Base-by-base conservation (phyloP, 2,888 invertebrate species). In the Andrena haemorrhoa region DNA sequence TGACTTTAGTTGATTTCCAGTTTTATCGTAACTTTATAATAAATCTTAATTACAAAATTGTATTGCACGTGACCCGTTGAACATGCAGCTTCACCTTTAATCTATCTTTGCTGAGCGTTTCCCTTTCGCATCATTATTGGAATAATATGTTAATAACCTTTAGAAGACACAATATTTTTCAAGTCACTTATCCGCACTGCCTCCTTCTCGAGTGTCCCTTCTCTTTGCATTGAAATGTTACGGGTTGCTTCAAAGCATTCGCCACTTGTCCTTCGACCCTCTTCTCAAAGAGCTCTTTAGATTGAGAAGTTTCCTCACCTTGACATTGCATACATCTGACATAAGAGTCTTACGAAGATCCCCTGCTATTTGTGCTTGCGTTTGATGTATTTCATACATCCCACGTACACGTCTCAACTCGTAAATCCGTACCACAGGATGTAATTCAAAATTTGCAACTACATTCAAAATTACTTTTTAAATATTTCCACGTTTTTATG, bases 281-380 rank as follows among this genome's bases (percentile, higher is more conserved):
- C 82, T 68, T 82, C 69, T 63, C 77, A 76, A 82, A 78, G 82
- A 66, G 77, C 84, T 73, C 84, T 85, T 78, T 65, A 64, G 72
- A 72, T 81, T 77, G 75, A 84, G 85, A 85, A 85, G 82, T 85
- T 82, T 76, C 77, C 71, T 71, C 77, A 63, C 71, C 71, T 80
- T 66, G 66, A 77, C 31, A 72, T 77, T 68, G 58, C 69, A 77
- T 76, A 60, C 66, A 76, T 68, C 58, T 63, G 56, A 71, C 66
- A 56, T 33, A 33, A 71, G 79, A 56, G 60, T 56, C 53, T 77
- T 66, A 56, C 56, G 49, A 65, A 77, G 61, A 47, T 66, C 20
- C 47, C 41, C 60, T 51, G 23, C 71, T 61, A 29, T 65, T 58
- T 53, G 58, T 51, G 23, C 23, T 49, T 47, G 16, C 20, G 7